These are phyloP conservation scores for Anomalospiza imberbis DNA, from an alignment of 2,797 vertebrate genomes.

Conservation along the genomic window DNA sequence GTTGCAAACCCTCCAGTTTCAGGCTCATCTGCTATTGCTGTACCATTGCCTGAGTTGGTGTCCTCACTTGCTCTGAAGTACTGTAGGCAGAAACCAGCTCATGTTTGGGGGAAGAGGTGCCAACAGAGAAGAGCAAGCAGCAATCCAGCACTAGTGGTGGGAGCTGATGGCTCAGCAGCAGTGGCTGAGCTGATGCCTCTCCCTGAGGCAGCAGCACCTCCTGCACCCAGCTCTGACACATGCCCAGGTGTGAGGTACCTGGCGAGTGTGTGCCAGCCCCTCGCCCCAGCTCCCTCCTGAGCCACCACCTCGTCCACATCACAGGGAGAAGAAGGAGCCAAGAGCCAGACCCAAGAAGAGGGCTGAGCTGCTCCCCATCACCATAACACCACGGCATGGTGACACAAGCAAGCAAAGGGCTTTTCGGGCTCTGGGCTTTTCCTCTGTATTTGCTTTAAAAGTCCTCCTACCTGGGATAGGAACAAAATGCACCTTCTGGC, in stretches of 20 bases:
- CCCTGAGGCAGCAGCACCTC: not conserved
- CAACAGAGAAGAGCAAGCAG: not conserved
- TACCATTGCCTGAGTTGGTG: not conserved
- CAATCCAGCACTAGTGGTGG: fast-evolving
- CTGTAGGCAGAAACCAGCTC: not conserved
- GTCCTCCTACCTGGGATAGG: not conserved
- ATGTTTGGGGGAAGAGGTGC: not conserved
- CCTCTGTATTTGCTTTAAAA: not conserved
- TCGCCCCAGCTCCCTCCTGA: not conserved
- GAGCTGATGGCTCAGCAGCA: not conserved
- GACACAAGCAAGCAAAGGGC: not conserved
- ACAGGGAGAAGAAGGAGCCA: not conserved
- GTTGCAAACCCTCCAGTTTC: not conserved
- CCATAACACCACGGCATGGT: fast-evolving
- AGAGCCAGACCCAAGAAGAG: not conserved
- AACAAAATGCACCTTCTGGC: not conserved
- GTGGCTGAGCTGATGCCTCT: not conserved
- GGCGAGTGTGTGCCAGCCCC: not conserved
- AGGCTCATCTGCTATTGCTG: not conserved
- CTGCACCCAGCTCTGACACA: not conserved
- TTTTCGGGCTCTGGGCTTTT: not conserved
- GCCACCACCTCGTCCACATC: not conserved
- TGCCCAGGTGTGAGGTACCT: not conserved
- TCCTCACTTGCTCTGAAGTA: slow-evolving; percentile 20
- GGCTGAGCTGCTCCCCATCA: not conserved